Conservation (phyloP, 1,140 invertebrate species). For the Apis florea region DNA sequence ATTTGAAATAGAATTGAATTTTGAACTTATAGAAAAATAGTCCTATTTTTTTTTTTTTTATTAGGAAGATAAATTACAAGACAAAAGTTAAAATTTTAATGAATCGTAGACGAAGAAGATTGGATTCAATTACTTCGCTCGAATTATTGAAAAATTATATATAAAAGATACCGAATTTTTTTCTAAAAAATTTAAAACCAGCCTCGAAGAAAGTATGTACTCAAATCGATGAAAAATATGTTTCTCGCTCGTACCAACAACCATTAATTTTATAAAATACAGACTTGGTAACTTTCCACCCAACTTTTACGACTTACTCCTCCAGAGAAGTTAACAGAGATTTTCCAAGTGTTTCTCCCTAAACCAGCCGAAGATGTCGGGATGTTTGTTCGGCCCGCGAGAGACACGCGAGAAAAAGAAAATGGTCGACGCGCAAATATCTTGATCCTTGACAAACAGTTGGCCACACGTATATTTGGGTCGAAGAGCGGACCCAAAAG, state of each 20-base stretch:
- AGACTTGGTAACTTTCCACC: background rate
- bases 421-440: conserved; percentile 60
- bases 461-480: conserved; percentile 56
- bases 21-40: no score
- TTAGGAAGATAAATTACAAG: no score
- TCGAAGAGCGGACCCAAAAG: conserved; percentile 37
- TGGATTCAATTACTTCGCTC: no score
- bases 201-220: no score
- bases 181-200: no score
- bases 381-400: conserved; percentile 50
- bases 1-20: no score
- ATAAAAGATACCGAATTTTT: no score
- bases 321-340: background rate
- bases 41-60: no score
- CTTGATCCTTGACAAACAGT: conserved; percentile 65
- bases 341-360: background rate
- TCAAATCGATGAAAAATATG: no score
- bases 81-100: no score
- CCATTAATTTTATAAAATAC: background rate
- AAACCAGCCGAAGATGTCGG: conserved; percentile 14
- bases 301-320: background rate
- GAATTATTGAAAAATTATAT: no score
- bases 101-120: no score
- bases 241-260: background rate
- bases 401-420: conserved; percentile 38